Conservation (phyloP, 2,888 invertebrate species). For the Phortica magna region DNA sequence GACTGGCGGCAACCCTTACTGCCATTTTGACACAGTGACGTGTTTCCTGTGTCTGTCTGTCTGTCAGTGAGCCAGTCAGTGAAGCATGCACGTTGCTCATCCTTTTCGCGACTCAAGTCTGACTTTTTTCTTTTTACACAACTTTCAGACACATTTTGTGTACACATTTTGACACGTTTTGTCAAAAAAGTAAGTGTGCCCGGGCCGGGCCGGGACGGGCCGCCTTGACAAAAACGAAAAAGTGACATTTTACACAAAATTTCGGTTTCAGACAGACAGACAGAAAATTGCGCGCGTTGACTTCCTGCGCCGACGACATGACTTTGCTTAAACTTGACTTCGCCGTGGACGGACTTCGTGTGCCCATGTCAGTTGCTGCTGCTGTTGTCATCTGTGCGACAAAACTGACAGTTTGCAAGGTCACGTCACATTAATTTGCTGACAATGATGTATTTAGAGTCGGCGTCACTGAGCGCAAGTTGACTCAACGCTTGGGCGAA, state of each 20-base stretch:
- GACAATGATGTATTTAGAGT: slow-evolving; percentile 68
- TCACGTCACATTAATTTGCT: slow-evolving; percentile 74
- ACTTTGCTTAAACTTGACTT: slow-evolving; percentile 51
- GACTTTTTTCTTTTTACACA: slow-evolving; percentile 63
- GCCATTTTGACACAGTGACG: slow-evolving; percentile 13
- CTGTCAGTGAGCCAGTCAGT: slow-evolving; percentile 6
- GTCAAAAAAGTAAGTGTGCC: slow-evolving; percentile 48
- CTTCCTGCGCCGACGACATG: slow-evolving; percentile 46
- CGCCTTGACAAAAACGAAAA: background rate
- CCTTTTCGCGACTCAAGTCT: slow-evolving; percentile 3
- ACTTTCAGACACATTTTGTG: slow-evolving; percentile 53
- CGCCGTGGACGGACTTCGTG: too few relatives aligned
- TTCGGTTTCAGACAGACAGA: slow-evolving; percentile 56
- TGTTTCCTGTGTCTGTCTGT: slow-evolving; percentile 9
- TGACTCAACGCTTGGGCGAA: background rate
- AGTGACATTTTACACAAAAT: slow-evolving; percentile 68
- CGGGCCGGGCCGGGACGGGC: too few relatives aligned
- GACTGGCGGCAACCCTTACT: background rate
- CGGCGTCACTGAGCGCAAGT: too few relatives aligned
- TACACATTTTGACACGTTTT: slow-evolving; percentile 67
- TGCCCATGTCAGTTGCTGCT: slow-evolving; percentile 2
- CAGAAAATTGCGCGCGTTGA: slow-evolving; percentile 46
- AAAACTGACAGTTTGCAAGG: slow-evolving; percentile 72
- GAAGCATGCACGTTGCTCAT: background rate
- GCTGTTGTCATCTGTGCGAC: slow-evolving; percentile 57